Evolutionary conservation across 2,888 invertebrate genomes (phyloP).

Genomic region (Patella pellucida): DNA sequence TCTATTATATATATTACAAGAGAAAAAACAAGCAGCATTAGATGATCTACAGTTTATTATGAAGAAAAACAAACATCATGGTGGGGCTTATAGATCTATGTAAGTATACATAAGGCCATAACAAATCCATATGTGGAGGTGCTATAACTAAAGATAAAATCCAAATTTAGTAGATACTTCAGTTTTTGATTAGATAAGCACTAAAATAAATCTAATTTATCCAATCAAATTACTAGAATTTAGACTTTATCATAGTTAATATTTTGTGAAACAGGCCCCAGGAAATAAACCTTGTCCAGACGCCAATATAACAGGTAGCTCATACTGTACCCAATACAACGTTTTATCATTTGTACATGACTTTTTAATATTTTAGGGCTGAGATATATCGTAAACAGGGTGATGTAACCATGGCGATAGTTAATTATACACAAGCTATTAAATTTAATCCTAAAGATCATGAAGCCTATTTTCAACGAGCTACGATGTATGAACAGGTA

Average conservation of each 20-base stretch:
- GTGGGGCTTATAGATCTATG: conserved; percentile 69
- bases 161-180: too few species aligned
- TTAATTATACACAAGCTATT: conserved; percentile 69
- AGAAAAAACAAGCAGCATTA: conserved; percentile 64
- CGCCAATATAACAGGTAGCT: too few species aligned
- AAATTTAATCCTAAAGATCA: conserved; percentile 66
- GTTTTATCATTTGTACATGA: not conserved
- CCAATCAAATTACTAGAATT: too few species aligned
- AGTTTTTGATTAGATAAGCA: too few species aligned
- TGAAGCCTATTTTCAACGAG: conserved; percentile 67
- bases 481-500: conserved; percentile 69
- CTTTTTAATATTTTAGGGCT: conserved; percentile 52
- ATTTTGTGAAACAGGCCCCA: too few species aligned
- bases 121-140: too few species aligned
- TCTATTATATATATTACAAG: conserved; percentile 66
- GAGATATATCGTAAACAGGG: conserved; percentile 59
- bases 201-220: too few species aligned
- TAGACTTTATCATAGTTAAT: too few species aligned
- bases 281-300: too few species aligned
- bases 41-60: conserved; percentile 68
- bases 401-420: conserved; percentile 68
- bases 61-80: conserved; percentile 64
- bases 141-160: too few species aligned
- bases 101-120: conserved; percentile 34
- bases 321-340: too few species aligned